These are phyloP conservation scores for Willisornis vidua DNA, from an alignment of 2,113 vertebrate genomes.

Conservation along the genomic window DNA sequence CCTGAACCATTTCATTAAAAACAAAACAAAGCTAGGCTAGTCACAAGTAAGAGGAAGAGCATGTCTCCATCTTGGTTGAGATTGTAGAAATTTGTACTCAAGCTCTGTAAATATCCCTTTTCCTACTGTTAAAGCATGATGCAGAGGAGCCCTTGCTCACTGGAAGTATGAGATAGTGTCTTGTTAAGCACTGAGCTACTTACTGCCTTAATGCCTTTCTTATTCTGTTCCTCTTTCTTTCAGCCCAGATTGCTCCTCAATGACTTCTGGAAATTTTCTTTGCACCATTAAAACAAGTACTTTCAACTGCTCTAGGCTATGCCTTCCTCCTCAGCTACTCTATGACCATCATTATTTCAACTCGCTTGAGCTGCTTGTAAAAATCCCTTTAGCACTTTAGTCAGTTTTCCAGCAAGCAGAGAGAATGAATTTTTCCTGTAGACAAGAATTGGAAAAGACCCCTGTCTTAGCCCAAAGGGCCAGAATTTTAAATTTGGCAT, in stretches of 20 bases:
- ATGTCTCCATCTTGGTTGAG: background rate
- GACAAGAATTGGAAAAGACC: background rate
- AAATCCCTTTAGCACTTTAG: background rate
- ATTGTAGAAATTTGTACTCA: background rate
- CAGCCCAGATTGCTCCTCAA: background rate
- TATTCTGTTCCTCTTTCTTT: background rate
- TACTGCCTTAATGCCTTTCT: background rate
- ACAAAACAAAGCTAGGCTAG: background rate
- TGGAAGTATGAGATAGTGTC: background rate
- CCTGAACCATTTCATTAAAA: background rate
- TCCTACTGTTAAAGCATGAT: background rate
- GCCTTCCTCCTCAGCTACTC: background rate
- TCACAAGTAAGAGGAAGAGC: background rate
- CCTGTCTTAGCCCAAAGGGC: background rate
- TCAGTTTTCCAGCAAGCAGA: background rate
- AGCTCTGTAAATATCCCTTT: background rate
- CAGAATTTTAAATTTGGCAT: background rate
- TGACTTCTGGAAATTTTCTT: background rate
- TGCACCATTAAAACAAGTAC: background rate
- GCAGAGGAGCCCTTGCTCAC: background rate
- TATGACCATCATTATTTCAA: background rate
- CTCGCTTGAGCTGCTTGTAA: background rate
- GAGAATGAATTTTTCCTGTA: background rate
- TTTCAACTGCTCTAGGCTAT: background rate
- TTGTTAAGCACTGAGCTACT: background rate